phyloP scores from a whole-genome alignment of 2,797 vertebrate species.

The Macropus fuliginosus region DNA sequence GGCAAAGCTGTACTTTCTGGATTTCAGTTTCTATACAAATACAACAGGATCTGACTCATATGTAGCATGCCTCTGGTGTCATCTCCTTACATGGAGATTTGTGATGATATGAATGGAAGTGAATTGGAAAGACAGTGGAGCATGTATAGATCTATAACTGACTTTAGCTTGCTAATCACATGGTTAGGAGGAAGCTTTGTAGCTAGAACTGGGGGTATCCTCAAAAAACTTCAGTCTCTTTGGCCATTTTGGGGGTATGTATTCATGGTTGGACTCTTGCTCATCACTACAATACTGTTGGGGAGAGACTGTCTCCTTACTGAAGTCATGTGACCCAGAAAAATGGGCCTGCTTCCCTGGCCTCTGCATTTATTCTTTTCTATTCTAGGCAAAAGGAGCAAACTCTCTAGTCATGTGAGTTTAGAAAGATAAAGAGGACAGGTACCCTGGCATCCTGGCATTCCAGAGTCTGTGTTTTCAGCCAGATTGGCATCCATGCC shows the following conservation, averaged over 20 bases:
- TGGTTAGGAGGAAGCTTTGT: not conserved
- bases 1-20: not conserved
- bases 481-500: not conserved
- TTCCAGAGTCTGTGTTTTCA: not conserved
- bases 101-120: not conserved
- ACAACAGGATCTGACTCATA: not conserved
- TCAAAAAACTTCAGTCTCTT: not conserved
- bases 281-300: not conserved
- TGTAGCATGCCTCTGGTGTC: not conserved
- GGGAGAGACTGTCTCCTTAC: not conserved
- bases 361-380: not conserved
- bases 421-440: not conserved
- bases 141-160: not conserved
- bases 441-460: not conserved
- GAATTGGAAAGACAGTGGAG: not conserved
- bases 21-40: not conserved
- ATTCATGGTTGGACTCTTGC: not conserved
- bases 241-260: not conserved
- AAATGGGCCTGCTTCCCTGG: not conserved
- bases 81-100: not conserved
- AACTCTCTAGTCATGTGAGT: not conserved
- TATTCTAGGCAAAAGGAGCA: not conserved
- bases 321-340: not conserved
- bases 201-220: not conserved
- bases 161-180: not conserved